These are phyloP conservation scores for Balaenoptera acutorostrata DNA, from an alignment of 2,113 vertebrate species.

Conservation along the genomic window DNA sequence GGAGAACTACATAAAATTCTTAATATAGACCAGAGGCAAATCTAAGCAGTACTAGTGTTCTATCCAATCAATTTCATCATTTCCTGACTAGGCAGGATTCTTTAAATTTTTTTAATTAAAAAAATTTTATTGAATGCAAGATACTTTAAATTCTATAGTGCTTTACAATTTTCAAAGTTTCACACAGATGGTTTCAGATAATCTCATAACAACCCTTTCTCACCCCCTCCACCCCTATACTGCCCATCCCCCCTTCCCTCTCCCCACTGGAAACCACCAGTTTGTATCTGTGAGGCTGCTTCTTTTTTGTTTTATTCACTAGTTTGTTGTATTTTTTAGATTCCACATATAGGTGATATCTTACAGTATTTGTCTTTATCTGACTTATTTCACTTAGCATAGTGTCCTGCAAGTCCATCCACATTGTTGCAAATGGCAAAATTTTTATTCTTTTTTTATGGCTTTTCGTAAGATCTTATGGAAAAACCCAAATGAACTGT, in stretches of 20 bases:
- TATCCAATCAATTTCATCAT: background rate
- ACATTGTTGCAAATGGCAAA: background rate
- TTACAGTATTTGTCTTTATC: background rate
- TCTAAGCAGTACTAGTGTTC: background rate
- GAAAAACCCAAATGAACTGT: too few relatives aligned
- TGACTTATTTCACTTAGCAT: background rate
- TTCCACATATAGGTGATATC: background rate
- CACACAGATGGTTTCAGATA: background rate
- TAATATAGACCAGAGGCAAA: background rate
- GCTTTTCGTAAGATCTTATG: too few relatives aligned
- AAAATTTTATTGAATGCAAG: background rate
- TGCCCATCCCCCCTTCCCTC: background rate
- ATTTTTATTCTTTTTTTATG: background rate
- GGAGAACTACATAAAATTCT: background rate
- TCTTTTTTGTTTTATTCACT: background rate
- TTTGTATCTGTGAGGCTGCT: background rate
- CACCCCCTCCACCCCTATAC: too few relatives aligned
- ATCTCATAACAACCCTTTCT: background rate
- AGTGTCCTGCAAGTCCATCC: background rate
- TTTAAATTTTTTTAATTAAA: background rate
- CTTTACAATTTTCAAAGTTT: background rate
- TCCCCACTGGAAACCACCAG: background rate
- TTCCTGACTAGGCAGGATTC: background rate
- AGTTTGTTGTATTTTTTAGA: background rate
- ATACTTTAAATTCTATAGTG: background rate